Percentiles rank a stretch among this genome's conserved stretches.
Conservation (phyloP, 1,140 invertebrate species). For the Sycophaga agraensis region DNA sequence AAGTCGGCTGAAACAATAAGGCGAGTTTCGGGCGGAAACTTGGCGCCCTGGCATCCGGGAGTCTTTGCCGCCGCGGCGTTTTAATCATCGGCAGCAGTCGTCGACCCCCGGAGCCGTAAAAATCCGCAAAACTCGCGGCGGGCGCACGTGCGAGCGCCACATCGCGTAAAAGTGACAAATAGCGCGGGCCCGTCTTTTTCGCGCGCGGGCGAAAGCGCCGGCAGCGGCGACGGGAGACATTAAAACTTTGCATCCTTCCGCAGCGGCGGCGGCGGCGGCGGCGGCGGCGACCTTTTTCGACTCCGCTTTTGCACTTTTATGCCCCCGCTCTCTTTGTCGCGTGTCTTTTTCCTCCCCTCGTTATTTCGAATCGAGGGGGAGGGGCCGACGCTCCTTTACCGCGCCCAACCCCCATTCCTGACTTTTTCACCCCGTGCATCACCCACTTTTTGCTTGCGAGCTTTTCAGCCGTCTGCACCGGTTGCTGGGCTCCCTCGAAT, state of each 20-base stretch:
- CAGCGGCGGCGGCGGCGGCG: no score
- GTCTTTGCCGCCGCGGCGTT: no score
- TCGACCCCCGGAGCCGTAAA: background rate
- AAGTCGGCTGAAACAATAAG: no score
- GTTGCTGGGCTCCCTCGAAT: no score
- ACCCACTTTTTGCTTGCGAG: no score
- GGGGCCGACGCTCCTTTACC: no score
- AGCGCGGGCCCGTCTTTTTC: background rate
- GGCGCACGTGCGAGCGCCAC: background rate
- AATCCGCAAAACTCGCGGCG: background rate
- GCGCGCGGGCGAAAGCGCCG: background rate
- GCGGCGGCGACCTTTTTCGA: background rate
- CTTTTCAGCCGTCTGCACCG: no score
- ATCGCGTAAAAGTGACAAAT: conserved; percentile 25
- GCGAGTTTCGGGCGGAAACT: no score
- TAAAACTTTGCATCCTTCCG: conserved; percentile 26
- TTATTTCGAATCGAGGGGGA: conserved; percentile 1
- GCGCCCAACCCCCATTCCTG: no score
- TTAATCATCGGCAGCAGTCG: conserved; percentile 2
- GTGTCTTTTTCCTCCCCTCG: background rate
- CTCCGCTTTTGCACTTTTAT: background rate
- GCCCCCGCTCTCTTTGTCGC: background rate
- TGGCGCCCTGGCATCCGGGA: no score
- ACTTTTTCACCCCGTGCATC: no score
- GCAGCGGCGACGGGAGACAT: background rate